Evolutionary conservation across 2,888 invertebrate genomes (phyloP).

Genomic region (Stenotaenia linearis): DNA sequence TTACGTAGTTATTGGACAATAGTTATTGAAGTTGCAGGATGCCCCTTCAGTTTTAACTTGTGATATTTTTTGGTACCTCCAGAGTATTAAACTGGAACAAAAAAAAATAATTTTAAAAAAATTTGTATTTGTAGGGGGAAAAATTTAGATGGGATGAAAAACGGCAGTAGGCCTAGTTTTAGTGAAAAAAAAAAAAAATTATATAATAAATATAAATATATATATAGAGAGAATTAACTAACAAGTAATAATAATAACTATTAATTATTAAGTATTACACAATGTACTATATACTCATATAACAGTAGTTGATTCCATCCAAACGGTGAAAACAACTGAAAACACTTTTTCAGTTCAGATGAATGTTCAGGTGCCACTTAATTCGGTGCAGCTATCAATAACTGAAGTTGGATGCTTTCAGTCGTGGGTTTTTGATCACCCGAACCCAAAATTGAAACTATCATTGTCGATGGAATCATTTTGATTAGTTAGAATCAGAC

Average conservation of each 20-base stretch:
- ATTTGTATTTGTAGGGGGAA: neutral
- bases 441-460: neutral
- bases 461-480: neutral
- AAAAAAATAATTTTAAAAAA: neutral
- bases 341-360: neutral
- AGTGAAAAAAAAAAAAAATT: neutral
- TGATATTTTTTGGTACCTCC: slow-evolving; percentile 32
- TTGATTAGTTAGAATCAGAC: slow-evolving; percentile 4
- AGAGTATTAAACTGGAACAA: slow-evolving; percentile 27
- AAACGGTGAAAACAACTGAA: neutral
- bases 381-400: slow-evolving; percentile 7
- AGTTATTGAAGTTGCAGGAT: slow-evolving; percentile 24
- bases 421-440: neutral
- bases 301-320: slow-evolving; percentile 11
- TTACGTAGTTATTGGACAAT: neutral
- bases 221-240: neutral
- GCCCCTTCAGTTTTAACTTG: slow-evolving; percentile 8
- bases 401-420: neutral
- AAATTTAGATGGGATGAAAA: neutral
- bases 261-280: neutral
- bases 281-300: neutral
- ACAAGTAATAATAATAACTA: neutral
- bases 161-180: slow-evolving; percentile 1
- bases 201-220: neutral
- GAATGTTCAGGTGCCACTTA: slow-evolving; percentile 2